These are phyloP conservation scores for Mus musculus DNA, from an alignment of 2,113 vertebrate species.

Conservation along the genomic window DNA sequence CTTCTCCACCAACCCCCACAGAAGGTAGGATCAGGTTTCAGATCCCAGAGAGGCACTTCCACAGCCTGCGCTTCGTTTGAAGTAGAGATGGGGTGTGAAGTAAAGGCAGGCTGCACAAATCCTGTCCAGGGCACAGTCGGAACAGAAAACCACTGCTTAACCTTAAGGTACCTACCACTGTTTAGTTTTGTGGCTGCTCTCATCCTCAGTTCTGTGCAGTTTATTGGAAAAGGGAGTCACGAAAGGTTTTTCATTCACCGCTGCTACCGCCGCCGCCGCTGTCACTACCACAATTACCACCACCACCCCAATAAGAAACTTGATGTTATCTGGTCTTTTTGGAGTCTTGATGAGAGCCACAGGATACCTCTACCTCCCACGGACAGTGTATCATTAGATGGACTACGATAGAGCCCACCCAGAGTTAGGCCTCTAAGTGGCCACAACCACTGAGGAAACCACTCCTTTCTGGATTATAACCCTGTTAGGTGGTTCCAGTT, in stretches of 20 bases:
- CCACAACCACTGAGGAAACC: not conserved
- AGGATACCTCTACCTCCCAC: not conserved
- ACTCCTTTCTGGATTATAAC: not conserved
- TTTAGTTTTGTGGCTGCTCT: not conserved
- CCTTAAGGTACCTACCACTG: not conserved
- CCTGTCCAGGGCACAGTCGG: not conserved
- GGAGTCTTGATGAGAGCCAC: not conserved
- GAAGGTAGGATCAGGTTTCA: not conserved
- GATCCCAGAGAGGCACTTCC: not conserved
- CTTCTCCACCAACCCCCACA: not conserved
- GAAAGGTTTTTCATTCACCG: not conserved
- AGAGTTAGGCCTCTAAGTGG: not conserved
- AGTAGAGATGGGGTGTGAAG: not conserved
- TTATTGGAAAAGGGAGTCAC: not conserved
- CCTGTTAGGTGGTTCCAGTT: conserved; percentile 16
- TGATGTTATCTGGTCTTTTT: not conserved
- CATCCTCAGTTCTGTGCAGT: not conserved
- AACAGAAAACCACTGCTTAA: conserved; percentile 27
- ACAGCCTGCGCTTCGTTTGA: not conserved
- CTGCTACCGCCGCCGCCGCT: not conserved
- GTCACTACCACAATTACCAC: not conserved
- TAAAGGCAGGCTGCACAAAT: not conserved
- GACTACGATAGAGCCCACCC: not conserved
- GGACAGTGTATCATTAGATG: not conserved
- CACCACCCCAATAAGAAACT: not conserved